These are phyloP conservation scores for Sebastolobus altivelis DNA, from an alignment of 2,797 vertebrate genomes.

Conservation along the genomic window DNA sequence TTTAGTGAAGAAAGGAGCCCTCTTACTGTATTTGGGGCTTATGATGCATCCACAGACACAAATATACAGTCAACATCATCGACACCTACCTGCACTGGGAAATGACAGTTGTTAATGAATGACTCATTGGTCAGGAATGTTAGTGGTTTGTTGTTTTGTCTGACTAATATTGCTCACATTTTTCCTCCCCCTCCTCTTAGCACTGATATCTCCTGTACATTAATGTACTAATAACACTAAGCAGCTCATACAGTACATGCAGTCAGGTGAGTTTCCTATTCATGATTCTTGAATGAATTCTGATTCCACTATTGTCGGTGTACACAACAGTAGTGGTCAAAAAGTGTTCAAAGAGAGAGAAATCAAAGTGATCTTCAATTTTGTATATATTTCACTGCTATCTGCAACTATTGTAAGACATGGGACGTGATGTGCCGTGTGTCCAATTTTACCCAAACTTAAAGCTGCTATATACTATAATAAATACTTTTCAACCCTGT, in stretches of 20 bases:
- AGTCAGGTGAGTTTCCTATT: neutral
- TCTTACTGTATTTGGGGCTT: neutral
- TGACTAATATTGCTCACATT: neutral
- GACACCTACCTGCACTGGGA: constrained; percentile 17
- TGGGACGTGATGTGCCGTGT: neutral
- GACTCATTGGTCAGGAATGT: constrained; percentile 4
- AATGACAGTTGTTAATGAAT: constrained; percentile 22
- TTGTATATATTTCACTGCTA: too few relatives aligned
- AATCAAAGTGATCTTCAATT: too few relatives aligned
- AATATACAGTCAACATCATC: constrained; percentile 29
- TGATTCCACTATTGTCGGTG: too few relatives aligned
- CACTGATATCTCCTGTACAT: neutral
- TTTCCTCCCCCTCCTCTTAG: neutral
- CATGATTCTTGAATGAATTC: neutral
- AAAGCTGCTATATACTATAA: neutral
- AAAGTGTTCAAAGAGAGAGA: neutral
- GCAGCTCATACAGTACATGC: neutral
- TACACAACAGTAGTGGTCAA: neutral
- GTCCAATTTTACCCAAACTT: neutral
- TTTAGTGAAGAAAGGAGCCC: neutral
- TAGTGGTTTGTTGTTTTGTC: constrained; percentile 1
- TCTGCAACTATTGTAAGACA: neutral
- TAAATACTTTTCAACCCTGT: too few relatives aligned
- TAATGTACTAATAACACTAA: neutral
- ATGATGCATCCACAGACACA: constrained; percentile 27